These are phyloP conservation scores for Girardinichthys multiradiatus DNA, from an alignment of 2,113 vertebrate genomes.

Conservation along the genomic window DNA sequence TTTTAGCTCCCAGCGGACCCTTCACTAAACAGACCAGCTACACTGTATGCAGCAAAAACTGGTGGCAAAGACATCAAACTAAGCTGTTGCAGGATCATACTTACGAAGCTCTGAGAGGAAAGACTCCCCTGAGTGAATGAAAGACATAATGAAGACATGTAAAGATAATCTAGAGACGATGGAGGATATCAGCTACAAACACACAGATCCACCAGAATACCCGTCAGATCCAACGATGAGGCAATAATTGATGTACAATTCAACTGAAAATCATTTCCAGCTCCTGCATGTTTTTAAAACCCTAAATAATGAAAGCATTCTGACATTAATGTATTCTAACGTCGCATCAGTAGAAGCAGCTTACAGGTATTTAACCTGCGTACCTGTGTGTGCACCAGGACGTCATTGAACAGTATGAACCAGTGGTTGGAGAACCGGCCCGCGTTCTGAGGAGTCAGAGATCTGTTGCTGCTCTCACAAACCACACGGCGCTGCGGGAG, in stretches of 20 bases:
- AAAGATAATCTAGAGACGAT: slow-evolving; percentile 11
- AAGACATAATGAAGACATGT: slow-evolving; percentile 54
- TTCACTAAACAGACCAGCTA: not conserved
- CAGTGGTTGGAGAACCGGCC: slow-evolving; percentile 95
- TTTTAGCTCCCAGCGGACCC: not conserved
- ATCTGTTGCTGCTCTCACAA: slow-evolving; percentile 93
- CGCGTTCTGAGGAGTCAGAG: slow-evolving; percentile 89
- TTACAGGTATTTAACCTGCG: not conserved
- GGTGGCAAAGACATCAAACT: slow-evolving; percentile 14
- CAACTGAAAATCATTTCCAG: no score
- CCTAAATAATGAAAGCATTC: not conserved
- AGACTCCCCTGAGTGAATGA: slow-evolving; percentile 75
- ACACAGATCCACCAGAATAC: not conserved
- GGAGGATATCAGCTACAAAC: not conserved
- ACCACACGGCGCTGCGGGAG: slow-evolving; percentile 90
- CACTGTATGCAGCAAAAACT: slow-evolving; percentile 1
- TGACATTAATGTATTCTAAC: no score
- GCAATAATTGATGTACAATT: no score
- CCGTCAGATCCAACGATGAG: no score
- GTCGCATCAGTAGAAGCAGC: not conserved
- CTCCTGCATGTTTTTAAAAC: not conserved
- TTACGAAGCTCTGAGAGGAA: slow-evolving; percentile 81
- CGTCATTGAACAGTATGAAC: slow-evolving; percentile 97
- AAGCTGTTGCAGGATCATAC: slow-evolving; percentile 66
- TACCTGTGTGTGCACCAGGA: slow-evolving; percentile 97